Percentiles rank a stretch among this genome's conserved stretches.
These are phyloP conservation scores for Cathartes aura DNA, from an alignment of 2,113 vertebrate genomes.

Conservation along the genomic window DNA sequence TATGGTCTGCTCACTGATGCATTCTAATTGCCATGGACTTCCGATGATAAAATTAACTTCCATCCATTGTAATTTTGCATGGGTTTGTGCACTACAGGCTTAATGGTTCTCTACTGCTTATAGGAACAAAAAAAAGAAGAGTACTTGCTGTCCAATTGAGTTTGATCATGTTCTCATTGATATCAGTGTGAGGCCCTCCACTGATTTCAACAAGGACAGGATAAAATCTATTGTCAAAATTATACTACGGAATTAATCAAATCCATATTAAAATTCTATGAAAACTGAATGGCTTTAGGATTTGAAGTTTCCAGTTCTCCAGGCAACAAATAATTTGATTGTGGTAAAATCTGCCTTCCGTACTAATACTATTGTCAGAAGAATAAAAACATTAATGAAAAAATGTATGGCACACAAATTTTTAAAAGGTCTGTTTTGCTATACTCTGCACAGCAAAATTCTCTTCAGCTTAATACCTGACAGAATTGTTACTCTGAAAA, in stretches of 20 bases:
- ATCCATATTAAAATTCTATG: slow-evolving; percentile 34
- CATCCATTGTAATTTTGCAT: neutral
- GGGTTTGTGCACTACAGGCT: slow-evolving; percentile 13
- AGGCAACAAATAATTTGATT: neutral
- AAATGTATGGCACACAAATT: neutral
- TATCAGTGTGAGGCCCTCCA: neutral
- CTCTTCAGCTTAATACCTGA: neutral
- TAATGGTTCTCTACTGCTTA: neutral
- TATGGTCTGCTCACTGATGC: slow-evolving; percentile 28
- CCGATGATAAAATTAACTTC: slow-evolving; percentile 47
- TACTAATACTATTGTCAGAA: slow-evolving; percentile 25
- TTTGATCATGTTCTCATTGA: neutral
- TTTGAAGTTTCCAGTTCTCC: neutral
- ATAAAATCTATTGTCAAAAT: neutral
- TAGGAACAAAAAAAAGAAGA: neutral
- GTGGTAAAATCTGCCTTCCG: slow-evolving; percentile 13
- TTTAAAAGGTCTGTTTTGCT: neutral
- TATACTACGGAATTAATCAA: slow-evolving; percentile 14
- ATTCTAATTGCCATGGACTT: slow-evolving; percentile 54
- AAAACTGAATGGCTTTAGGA: slow-evolving; percentile 28
- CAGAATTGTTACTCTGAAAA: neutral
- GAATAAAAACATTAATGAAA: slow-evolving; percentile 23
- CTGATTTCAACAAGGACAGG: neutral
- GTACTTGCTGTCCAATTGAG: neutral
- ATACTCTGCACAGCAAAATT: neutral